These are phyloP conservation scores for Ectemnius lituratus DNA, from an alignment of 2,888 invertebrate genomes.

Conservation along the genomic window DNA sequence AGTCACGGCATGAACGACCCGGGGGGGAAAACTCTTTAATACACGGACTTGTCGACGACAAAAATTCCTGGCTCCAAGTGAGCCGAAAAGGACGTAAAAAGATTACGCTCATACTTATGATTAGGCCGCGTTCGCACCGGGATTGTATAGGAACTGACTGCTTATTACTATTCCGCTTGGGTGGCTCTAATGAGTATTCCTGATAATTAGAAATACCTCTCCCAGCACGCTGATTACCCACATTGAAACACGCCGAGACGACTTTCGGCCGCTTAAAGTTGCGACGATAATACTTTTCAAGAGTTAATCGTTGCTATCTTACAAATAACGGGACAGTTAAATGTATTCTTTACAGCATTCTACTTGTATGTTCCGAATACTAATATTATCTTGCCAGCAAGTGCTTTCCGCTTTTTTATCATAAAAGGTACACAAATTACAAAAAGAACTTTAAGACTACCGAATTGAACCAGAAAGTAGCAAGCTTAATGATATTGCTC, in stretches of 20 bases:
- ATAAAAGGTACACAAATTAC: too few species aligned
- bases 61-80: background rate
- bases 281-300: background rate
- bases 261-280: background rate
- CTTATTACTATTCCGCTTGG: conserved; percentile 55
- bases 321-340: background rate
- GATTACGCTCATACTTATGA: background rate
- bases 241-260: background rate
- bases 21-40: too few species aligned
- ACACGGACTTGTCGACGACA: too few species aligned
- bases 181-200: conserved; percentile 45
- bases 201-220: conserved; percentile 57
- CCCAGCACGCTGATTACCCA: conserved; percentile 29
- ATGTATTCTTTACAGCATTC: background rate
- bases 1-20: too few species aligned
- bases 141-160: background rate
- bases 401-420: too few species aligned
- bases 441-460: too few species aligned
- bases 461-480: too few species aligned
- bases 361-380: too few species aligned
- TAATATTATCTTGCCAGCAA: too few species aligned
- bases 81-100: background rate
- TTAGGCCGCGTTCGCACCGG: background rate
- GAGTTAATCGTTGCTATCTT: background rate
- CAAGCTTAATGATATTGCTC: too few species aligned